A percentile compares a stretch with the other conserved stretches of the same genome.
Conservation (phyloP, 2,113 vertebrate genomes). For the Zapus hudsonius region DNA sequence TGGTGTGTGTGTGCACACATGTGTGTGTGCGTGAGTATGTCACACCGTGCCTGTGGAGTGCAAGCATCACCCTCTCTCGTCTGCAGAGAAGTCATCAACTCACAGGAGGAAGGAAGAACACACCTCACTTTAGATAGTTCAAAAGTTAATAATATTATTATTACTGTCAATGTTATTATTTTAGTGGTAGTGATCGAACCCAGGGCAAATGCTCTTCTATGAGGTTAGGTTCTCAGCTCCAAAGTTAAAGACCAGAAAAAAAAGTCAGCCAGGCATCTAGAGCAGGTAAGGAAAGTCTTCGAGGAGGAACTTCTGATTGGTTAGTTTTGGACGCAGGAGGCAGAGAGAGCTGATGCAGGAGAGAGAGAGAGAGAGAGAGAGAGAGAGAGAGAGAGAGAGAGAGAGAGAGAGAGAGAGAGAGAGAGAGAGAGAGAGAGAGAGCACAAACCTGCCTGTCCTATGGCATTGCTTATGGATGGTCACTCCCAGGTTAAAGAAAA, state of each 20-base stretch:
- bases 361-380: background rate
- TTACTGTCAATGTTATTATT: background rate
- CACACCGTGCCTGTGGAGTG: too few relatives aligned
- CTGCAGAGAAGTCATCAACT: background rate
- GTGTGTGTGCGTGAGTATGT: too few relatives aligned
- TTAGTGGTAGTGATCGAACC: too few relatives aligned
- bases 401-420: background rate
- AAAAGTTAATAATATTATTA: background rate
- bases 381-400: background rate
- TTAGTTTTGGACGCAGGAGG: background rate
- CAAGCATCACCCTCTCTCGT: background rate
- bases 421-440: background rate
- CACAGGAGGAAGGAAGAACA: background rate
- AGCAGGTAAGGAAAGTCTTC: rapidly evolving
- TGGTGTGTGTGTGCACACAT: too few relatives aligned
- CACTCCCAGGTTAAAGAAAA: background rate
- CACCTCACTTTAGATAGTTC: background rate
- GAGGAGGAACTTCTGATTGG: background rate
- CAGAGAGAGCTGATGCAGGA: rapidly evolving
- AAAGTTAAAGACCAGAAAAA: background rate
- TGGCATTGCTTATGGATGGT: rapidly evolving
- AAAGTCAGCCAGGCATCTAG: background rate
- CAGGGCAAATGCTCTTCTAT: background rate
- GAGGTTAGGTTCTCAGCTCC: background rate
- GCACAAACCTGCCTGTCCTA: too few relatives aligned